Evolutionary conservation across 2,113 vertebrate species (phyloP).

Genomic region (Oncorhynchus nerka): DNA sequence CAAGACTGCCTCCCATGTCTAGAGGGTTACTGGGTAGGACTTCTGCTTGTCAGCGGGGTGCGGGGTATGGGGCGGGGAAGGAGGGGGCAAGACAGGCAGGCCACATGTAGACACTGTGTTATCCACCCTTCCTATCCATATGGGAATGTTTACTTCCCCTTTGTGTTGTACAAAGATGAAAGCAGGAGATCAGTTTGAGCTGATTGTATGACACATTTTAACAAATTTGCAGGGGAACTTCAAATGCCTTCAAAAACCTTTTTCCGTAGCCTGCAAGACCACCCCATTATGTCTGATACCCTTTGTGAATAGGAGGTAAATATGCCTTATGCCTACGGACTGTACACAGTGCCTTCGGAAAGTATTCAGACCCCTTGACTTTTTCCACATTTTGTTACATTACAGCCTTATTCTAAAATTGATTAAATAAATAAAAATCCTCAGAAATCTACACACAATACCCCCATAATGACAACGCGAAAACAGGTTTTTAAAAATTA

Average conservation of each 20-base stretch:
- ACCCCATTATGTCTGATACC: constrained; percentile 36
- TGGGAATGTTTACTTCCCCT: constrained; percentile 65
- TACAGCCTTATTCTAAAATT: no score
- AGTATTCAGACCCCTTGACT: no score
- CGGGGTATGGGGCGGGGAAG: constrained; percentile 33
- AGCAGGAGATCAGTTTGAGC: constrained; percentile 57
- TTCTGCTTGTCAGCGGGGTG: constrained; percentile 55
- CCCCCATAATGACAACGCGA: no score
- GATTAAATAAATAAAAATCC: no score
- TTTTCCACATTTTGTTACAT: no score
- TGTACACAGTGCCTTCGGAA: no score
- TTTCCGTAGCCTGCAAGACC: constrained; percentile 44
- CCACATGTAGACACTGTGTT: constrained; percentile 55
- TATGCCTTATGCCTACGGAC: no score
- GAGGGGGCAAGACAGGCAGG: constrained; percentile 28
- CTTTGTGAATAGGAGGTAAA: constrained; percentile 26
- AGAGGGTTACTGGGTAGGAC: constrained; percentile 28
- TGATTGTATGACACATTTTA: constrained; percentile 56
- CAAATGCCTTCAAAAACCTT: constrained; percentile 57
- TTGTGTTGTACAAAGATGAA: constrained; percentile 55
- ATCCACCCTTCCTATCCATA: constrained; percentile 41
- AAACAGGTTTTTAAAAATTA: no score
- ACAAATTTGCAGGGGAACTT: constrained; percentile 46
- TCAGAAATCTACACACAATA: no score
- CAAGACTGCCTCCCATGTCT: constrained; percentile 1